Base-by-base conservation (phyloP, 2,113 vertebrate genomes). In the Cygnus buccinator region DNA sequence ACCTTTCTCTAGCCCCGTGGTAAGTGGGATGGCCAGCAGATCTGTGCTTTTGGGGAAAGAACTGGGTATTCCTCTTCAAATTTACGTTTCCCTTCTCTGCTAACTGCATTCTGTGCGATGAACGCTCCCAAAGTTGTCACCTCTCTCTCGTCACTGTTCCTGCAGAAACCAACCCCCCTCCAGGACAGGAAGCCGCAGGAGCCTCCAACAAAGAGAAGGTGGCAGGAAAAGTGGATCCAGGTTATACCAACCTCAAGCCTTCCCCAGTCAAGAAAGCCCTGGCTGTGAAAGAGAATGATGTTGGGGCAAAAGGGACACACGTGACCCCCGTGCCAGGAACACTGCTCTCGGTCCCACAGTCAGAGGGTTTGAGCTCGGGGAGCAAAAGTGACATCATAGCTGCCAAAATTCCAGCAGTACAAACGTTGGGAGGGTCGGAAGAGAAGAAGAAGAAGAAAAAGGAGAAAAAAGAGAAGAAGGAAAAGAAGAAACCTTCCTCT, bases 391-490 rank as follows among this genome's bases (percentile, higher is more conserved):
- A 95, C 31, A 23, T 65, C 59, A 10, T 23, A 23, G 83, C 93
- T 63, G 70, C 73, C 1, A 84, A 79, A 50, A 83, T 65, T 13
- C 92, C 93, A 48, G 39, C 61, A 58, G 94, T 41, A 68, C 96
- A 54, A 95, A 75, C 77, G 59, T 35, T 16, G 62, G 95, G 1
- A 25, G 90, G 91, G 41, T 10, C 31, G 2, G 96, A 96, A 63
- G 92, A 57, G 33, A 96, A 97, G 33, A 89, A 96, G 1, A 97
- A 96, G 84, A 89, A 97, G 39, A 96, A 97, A 54, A 96, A 95
- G 8, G 37, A 37, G 37, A 37, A 98, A 23, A 97, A 82, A 70
- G 94, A 93, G 43, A 97, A 96, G 72, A 97, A 97, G 28, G 95
- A 96, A 26, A 92, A 89, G 21, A 96, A 94, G 44, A 94, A 95